phyloP scores from a whole-genome alignment of 2,797 vertebrate genomes.

The Brachyalestes nurse region DNA sequence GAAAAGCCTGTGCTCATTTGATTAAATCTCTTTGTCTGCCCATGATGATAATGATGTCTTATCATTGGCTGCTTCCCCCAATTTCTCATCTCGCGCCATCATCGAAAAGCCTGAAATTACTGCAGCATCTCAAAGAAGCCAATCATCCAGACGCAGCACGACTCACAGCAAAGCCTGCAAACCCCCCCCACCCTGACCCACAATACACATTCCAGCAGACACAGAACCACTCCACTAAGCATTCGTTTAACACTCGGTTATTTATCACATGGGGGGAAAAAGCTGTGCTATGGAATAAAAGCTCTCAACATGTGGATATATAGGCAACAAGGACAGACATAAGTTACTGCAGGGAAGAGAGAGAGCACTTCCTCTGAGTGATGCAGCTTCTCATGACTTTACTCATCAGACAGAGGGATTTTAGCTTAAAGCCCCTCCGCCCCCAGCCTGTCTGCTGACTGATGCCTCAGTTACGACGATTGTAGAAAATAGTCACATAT shows the following conservation, averaged over 20 bases:
- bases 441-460: constrained; percentile 2
- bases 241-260: constrained; percentile 5
- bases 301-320: background rate
- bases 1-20: constrained; percentile 51
- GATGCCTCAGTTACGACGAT: constrained; percentile 25
- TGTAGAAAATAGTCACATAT: constrained; percentile 24
- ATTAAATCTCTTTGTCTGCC: constrained; percentile 60
- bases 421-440: constrained; percentile 19
- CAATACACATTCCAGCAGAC: constrained; percentile 25
- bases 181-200: constrained; percentile 26
- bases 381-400: constrained; percentile 18
- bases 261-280: background rate
- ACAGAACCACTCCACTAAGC: background rate
- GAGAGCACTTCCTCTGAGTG: constrained; percentile 23
- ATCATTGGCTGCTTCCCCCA: constrained; percentile 32
- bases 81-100: constrained; percentile 26
- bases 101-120: constrained; percentile 55
- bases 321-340: constrained; percentile 4
- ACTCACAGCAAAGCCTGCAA: constrained; percentile 6
- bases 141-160: constrained; percentile 47
- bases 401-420: constrained; percentile 18
- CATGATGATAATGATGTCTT: constrained; percentile 53
- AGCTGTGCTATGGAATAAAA: background rate
- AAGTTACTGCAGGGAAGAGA: background rate
- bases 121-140: constrained; percentile 49